Evolutionary conservation across 2,113 vertebrate species (phyloP).

Genomic region (Phalacrocorax carbo): DNA sequence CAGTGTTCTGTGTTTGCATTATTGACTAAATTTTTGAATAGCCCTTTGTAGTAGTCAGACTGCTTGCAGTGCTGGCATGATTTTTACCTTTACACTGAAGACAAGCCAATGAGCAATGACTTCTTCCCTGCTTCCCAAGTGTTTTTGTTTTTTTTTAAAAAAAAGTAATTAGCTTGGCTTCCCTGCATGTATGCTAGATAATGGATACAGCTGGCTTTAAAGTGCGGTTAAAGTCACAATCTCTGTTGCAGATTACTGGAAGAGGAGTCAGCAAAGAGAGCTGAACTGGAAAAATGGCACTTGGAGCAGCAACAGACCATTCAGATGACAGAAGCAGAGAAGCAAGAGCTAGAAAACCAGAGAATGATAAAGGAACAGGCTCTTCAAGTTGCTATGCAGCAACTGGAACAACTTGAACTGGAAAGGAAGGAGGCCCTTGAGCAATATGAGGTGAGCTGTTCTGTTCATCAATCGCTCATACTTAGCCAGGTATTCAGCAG

Average conservation of each 20-base stretch:
- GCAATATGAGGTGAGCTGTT: conserved; percentile 86
- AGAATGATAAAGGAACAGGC: conserved; percentile 84
- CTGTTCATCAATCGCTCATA: background rate
- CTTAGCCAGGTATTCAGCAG: background rate
- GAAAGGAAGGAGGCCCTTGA: conserved; percentile 88
- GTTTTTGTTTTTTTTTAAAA: background rate
- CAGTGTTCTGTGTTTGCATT: background rate
- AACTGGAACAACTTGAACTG: conserved; percentile 85
- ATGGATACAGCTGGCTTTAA: background rate
- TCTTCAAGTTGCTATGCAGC: conserved; percentile 87
- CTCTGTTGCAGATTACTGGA: conserved; percentile 82
- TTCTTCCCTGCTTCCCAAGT: background rate
- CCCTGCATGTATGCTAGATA: background rate
- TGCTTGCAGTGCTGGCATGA: background rate
- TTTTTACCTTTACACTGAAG: background rate
- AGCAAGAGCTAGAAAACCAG: conserved; percentile 89
- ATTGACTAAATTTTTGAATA: conserved; percentile 17
- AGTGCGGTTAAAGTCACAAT: background rate
- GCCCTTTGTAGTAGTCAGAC: background rate
- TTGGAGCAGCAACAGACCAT: conserved; percentile 89
- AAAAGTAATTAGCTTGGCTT: background rate
- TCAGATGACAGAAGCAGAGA: conserved; percentile 89
- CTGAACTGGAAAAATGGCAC: conserved; percentile 90
- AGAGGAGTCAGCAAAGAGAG: conserved; percentile 89
- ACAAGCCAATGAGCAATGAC: background rate